These are phyloP conservation scores for Myrmophylax atrothorax DNA, from an alignment of 2,113 vertebrate species.

Conservation along the genomic window DNA sequence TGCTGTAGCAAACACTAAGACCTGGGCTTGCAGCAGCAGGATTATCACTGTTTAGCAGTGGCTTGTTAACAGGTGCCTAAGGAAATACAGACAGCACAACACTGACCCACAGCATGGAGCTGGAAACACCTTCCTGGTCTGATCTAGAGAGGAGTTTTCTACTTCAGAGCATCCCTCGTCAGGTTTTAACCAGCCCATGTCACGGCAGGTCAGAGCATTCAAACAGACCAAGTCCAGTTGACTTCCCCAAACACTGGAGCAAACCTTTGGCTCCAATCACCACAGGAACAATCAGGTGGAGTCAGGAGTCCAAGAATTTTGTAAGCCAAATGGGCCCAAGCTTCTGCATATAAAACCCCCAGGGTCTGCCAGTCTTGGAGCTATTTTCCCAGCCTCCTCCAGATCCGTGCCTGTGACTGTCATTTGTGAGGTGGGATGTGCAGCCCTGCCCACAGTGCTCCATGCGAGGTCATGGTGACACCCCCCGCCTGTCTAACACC, in stretches of 20 bases:
- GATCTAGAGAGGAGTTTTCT: background rate
- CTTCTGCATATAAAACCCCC: background rate
- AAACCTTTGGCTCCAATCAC: background rate
- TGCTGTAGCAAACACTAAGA: background rate
- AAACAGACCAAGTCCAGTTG: background rate
- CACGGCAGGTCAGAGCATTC: background rate
- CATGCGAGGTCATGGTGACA: background rate
- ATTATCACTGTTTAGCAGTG: background rate
- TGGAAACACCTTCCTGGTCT: background rate
- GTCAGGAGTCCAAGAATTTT: background rate
- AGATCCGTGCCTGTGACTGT: background rate
- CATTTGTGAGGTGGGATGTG: background rate
- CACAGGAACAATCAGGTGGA: background rate
- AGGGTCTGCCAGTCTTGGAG: background rate
- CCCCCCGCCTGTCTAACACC: background rate
- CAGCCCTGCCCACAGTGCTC: background rate
- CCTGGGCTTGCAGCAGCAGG: background rate
- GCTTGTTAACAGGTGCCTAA: background rate
- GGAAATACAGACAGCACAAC: background rate
- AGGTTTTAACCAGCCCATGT: background rate
- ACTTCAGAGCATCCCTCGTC: background rate
- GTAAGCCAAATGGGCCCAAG: background rate
- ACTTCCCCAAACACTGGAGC: background rate
- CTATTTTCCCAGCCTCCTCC: background rate
- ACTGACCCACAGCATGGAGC: constrained; percentile 4